phyloP scores from a whole-genome alignment of 2,113 vertebrate species.

The Silurus asotus region DNA sequence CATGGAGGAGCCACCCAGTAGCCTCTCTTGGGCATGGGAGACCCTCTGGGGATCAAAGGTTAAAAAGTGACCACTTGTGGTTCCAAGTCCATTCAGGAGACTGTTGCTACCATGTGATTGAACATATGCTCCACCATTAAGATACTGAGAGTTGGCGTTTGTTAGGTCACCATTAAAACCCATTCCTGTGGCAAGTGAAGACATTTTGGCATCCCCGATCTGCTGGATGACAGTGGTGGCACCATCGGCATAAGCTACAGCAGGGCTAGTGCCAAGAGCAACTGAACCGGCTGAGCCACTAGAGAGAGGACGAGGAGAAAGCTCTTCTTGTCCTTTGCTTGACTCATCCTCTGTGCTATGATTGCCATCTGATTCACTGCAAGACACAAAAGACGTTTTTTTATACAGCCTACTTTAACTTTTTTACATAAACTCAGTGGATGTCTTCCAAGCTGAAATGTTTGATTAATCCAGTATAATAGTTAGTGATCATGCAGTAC shows the following conservation, averaged over 20 bases:
- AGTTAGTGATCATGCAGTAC: neutral
- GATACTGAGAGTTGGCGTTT: slow-evolving; percentile 84
- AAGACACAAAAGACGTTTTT: neutral
- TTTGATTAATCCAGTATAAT: slow-evolving; percentile 3
- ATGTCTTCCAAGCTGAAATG: neutral
- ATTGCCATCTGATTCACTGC: slow-evolving; percentile 96
- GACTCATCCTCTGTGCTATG: slow-evolving; percentile 99
- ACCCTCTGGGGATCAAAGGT: slow-evolving; percentile 85
- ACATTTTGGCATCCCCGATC: slow-evolving; percentile 93
- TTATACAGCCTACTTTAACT: neutral
- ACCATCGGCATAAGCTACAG: slow-evolving; percentile 79
- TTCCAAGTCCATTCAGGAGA: slow-evolving; percentile 91
- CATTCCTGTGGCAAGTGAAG: slow-evolving; percentile 78
- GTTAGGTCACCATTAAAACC: slow-evolving; percentile 88
- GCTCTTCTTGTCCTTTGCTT: slow-evolving; percentile 94
- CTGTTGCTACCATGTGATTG: slow-evolving; percentile 90
- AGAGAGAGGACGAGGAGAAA: slow-evolving; percentile 89
- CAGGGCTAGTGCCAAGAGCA: slow-evolving; percentile 76
- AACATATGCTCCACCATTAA: slow-evolving; percentile 90
- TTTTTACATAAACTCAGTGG: neutral
- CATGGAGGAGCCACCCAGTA: slow-evolving; percentile 70
- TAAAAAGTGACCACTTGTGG: slow-evolving; percentile 83
- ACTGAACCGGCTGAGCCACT: slow-evolving; percentile 82
- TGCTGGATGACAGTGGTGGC: slow-evolving; percentile 93
- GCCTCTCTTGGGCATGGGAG: slow-evolving; percentile 68